phyloP scores from a whole-genome alignment of 2,888 invertebrate genomes.

The Calephelis perditalis region DNA sequence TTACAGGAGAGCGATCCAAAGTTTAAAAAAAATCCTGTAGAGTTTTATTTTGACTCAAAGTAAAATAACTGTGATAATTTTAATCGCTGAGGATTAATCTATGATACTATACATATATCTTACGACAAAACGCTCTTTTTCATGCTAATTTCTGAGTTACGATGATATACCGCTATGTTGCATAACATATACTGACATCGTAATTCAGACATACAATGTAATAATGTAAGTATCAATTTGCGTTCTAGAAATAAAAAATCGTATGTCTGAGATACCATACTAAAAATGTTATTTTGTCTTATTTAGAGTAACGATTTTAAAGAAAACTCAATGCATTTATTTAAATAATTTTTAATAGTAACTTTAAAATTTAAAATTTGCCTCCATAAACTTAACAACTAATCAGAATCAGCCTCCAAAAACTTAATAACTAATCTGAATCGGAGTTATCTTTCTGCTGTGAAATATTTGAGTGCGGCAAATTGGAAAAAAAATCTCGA shows the following conservation, averaged over 20 bases:
- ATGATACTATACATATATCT: constrained; percentile 15
- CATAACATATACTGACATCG: constrained; percentile 11
- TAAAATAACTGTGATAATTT: constrained; percentile 13
- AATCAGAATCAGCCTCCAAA: constrained; percentile 7
- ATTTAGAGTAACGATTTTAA: constrained; percentile 11
- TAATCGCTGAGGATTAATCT: constrained; percentile 12
- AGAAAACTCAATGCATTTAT: constrained; percentile 13
- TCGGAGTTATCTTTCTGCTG: constrained; percentile 6
- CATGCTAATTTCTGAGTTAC: constrained; percentile 5
- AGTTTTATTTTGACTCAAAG: constrained; percentile 4
- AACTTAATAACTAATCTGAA: constrained; percentile 6
- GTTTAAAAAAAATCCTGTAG: constrained; percentile 11
- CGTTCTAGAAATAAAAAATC: constrained; percentile 6
- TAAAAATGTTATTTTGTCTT: constrained; percentile 9
- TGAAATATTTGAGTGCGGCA: neutral
- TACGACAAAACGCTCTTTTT: constrained; percentile 6
- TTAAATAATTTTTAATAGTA: constrained; percentile 8
- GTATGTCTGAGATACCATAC: constrained; percentile 13
- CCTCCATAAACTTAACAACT: constrained; percentile 7
- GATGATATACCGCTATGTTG: constrained; percentile 6
- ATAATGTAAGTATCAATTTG: constrained; percentile 13
- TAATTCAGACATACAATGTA: constrained; percentile 14
- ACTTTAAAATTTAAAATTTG: neutral
- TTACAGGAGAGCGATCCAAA: constrained; percentile 11
- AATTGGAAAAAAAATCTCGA: neutral